Conservation (phyloP, 64 coral and sea anemone species). For the Actinia equina region DNA sequence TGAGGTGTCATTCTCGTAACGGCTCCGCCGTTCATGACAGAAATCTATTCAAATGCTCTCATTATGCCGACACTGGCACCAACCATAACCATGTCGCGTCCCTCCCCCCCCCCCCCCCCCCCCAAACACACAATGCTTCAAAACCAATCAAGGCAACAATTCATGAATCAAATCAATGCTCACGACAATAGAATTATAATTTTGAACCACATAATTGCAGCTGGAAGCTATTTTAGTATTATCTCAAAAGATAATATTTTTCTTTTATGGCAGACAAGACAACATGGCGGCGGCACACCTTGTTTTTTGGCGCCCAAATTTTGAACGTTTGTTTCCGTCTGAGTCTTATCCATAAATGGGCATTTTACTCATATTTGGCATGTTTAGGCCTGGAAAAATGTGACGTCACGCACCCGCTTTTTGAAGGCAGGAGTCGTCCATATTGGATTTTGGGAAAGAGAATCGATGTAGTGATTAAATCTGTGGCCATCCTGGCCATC, state of each 20-base stretch:
- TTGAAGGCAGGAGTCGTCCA: constrained; percentile 67
- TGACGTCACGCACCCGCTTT: constrained; percentile 74
- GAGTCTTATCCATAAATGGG: constrained; percentile 60
- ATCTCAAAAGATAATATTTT: neutral
- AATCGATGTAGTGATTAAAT: constrained; percentile 67
- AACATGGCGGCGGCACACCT: neutral
- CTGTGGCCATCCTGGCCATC: constrained; percentile 90
- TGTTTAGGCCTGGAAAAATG: constrained; percentile 25
- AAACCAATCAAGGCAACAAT: neutral
- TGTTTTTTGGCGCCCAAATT: constrained; percentile 71
- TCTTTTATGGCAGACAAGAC: neutral
- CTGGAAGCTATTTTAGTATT: neutral
- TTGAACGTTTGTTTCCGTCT: constrained; percentile 44
- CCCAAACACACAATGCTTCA: neutral
- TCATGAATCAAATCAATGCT: neutral
- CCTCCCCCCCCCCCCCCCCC: too few species aligned
- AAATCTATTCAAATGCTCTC: neutral
- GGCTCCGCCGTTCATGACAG: too few species aligned
- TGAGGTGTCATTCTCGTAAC: too few species aligned
- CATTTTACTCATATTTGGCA: constrained; percentile 72
- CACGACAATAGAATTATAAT: neutral
- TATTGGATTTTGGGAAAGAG: constrained; percentile 80
- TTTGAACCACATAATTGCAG: neutral
- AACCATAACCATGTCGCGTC: too few species aligned
- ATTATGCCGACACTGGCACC: neutral